Conservation (phyloP, 2,888 invertebrate genomes). For the Koerneria pararmatus region DNA sequence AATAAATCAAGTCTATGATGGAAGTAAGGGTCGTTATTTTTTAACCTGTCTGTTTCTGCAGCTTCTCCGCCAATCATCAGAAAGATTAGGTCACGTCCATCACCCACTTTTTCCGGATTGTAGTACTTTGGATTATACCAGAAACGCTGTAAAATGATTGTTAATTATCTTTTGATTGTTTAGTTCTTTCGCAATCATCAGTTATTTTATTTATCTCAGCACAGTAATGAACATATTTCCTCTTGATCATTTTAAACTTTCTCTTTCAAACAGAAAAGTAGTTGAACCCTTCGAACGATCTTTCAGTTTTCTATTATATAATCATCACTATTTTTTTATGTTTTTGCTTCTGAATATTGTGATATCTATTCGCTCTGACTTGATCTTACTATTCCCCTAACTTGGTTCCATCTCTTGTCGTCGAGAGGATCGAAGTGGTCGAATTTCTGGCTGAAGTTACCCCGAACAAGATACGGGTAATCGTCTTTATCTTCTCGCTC, state of each 20-base stretch:
- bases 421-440: conserved; percentile 47
- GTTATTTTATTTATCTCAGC: not conserved
- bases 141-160: not conserved
- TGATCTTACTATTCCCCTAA: not conserved
- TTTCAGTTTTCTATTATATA: not conserved
- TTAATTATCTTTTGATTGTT: not conserved
- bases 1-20: too few species aligned
- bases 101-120: conserved; percentile 31
- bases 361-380: too few species aligned
- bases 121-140: conserved; percentile 38
- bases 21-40: too few species aligned
- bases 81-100: conserved; percentile 35
- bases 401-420: conserved; percentile 40
- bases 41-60: too few species aligned
- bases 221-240: not conserved
- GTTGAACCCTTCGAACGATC: not conserved
- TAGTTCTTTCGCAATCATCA: too few species aligned
- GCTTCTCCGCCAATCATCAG: conserved; percentile 46
- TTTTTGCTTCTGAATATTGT: too few species aligned
- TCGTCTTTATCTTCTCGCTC: too few species aligned
- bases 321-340: too few species aligned
- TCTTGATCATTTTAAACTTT: too few species aligned
- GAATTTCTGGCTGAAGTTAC: conserved; percentile 43
- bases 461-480: too few species aligned
- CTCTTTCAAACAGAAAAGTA: not conserved